These are phyloP conservation scores for Sphaerodactylus townsendi DNA, from an alignment of 2,113 vertebrate genomes.

Conservation along the genomic window DNA sequence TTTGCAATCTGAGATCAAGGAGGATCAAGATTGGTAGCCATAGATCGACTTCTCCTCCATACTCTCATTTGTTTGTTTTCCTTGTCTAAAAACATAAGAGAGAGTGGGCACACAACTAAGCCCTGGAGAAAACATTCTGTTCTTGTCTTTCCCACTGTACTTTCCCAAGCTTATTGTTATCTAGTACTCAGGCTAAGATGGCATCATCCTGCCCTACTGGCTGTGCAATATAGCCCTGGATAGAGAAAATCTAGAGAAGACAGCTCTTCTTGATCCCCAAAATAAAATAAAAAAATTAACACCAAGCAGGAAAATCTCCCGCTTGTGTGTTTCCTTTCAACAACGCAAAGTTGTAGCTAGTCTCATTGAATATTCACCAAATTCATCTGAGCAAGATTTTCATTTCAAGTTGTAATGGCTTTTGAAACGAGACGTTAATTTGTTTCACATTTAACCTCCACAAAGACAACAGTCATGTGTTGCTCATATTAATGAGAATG, in stretches of 20 bases:
- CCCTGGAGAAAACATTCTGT: too few species aligned
- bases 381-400: conserved; percentile 45
- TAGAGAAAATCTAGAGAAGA: not conserved
- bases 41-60: too few species aligned
- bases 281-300: conserved; percentile 7
- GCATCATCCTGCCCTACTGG: not conserved
- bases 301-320: conserved; percentile 39
- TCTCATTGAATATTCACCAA: conserved; percentile 65
- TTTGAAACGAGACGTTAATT: conserved; percentile 52
- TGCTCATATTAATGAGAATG: conserved; percentile 21
- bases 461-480: not conserved
- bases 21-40: too few species aligned
- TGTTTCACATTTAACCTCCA: conserved; percentile 46
- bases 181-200: too few species aligned
- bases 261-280: not conserved
- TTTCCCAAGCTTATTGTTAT: too few species aligned
- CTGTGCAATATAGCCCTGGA: not conserved
- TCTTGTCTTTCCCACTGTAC: too few species aligned
- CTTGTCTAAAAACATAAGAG: too few species aligned
- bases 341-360: conserved; percentile 53
- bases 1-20: too few species aligned
- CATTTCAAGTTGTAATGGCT: conserved; percentile 39
- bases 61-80: too few species aligned
- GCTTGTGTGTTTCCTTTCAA: conserved; percentile 41
- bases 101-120: too few species aligned